Percentiles rank a stretch among this genome's conserved stretches.
phyloP scores from a whole-genome alignment of 23 tunicate species.

The Oikopleura dioica region DNA sequence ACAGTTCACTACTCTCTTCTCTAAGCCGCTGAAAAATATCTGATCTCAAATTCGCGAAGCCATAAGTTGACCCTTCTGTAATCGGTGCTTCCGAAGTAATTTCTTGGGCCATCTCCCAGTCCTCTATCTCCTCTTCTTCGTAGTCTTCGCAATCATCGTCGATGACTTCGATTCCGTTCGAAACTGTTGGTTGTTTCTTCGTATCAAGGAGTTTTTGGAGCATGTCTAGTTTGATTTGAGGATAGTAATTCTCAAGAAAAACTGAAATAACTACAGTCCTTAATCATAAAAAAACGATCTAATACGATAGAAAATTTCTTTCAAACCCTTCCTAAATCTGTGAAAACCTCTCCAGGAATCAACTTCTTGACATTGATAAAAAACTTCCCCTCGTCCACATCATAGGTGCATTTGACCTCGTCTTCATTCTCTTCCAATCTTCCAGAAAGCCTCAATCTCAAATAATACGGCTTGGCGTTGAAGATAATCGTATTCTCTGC shows the following conservation, averaged over 20 bases:
- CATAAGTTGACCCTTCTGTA: not conserved
- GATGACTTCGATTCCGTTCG: not conserved
- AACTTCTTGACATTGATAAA: no score
- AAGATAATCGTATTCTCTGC: not conserved
- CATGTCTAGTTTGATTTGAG: no score
- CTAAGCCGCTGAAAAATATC: not conserved
- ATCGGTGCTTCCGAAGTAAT: not conserved
- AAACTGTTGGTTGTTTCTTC: not conserved
- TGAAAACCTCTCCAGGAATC: not conserved
- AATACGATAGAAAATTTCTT: no score
- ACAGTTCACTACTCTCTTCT: not conserved
- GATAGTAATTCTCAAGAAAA: no score
- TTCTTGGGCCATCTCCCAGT: constrained; percentile 2
- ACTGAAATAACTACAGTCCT: no score
- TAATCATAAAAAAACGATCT: no score
- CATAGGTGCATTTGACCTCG: not conserved
- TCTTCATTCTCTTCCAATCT: not conserved
- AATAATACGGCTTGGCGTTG: constrained; percentile 7
- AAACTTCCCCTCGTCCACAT: not conserved
- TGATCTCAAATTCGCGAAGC: not conserved
- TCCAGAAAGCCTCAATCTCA: not conserved
- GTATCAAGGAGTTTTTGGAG: not conserved
- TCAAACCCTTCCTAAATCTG: no score
- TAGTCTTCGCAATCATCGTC: not conserved
- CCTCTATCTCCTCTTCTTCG: not conserved